Evolutionary conservation across 2,113 vertebrate species (phyloP), one percentile per base, ranked within the genome.

Genomic region (Dolichallabes microphthalmus): DNA sequence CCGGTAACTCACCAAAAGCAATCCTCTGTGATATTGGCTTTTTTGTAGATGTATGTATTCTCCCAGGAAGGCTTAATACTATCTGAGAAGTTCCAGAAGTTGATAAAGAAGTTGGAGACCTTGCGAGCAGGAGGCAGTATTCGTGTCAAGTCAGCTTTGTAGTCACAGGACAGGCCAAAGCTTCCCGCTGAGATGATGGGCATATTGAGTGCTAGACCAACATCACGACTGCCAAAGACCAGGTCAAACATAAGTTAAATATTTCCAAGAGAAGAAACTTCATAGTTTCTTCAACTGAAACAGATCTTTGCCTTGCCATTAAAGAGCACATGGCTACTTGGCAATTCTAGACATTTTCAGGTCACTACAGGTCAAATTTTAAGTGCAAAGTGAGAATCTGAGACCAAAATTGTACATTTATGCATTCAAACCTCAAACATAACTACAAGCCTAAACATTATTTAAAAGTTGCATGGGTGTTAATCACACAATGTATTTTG

Each of bases 151-250:
- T 96, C 96, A 85, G 87, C 89, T 78, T 96, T 96, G 90, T 94
- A 91, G 94, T 99, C 97, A 91, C 98, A 99, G 19, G 97, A 95
- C 25, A 95, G 85, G 17, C 97, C 97, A 86, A 98, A 99, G 91
- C 97, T 98, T 88, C 97, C 98, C 0, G 97, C 96, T 20, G 98
- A 98, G 89, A 99, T 93, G 92, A 98, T 94, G 90, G 98, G 97
- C 27, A 91, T 92, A 4, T 73, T 84, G 63, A 96, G 90, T 50
- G 89, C 92, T 90, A 96, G 88, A 27, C 93, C 81, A 10, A 90
- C 92, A 45, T 98, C 95, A 85, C 90, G 87, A 87, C 95, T 96
- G 93, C 63, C 19, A 80, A 77, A 85, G 7, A 81, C 22, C 25
- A 79, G 22, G 35, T 71, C 20, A 35, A 15, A 76, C 11, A 50